phyloP scores from a whole-genome alignment of 2,797 vertebrate species.

The Cirrhinus molitorella region DNA sequence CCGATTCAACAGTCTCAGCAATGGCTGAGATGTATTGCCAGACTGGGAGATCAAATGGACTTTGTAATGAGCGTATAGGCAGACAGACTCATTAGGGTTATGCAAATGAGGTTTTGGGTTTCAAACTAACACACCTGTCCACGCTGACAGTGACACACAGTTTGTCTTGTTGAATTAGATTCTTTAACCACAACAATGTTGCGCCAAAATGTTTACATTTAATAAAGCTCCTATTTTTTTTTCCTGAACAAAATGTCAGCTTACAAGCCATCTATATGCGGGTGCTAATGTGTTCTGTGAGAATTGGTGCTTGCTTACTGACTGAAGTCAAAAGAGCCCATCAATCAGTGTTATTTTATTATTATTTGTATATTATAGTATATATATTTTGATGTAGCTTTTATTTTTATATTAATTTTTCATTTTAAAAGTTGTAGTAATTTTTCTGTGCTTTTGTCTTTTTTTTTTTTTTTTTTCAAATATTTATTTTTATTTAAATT shows the following conservation, averaged over 20 bases:
- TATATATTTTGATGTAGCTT: neutral
- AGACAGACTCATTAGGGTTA: conserved; percentile 41
- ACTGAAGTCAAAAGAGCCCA: neutral
- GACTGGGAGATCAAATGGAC: conserved; percentile 44
- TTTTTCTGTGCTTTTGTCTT: neutral
- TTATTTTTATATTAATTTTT: neutral
- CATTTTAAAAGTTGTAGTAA: neutral
- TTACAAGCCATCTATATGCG: neutral
- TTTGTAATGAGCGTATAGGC: conserved; percentile 30
- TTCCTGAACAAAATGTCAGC: conserved; percentile 10
- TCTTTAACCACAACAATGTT: neutral
- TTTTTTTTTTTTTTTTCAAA: no score
- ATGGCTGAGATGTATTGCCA: neutral
- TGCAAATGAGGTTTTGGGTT: neutral
- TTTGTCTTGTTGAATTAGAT: neutral
- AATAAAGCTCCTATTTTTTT: neutral
- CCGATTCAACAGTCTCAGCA: conserved; percentile 2
- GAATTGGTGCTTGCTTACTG: neutral
- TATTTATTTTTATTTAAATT: no score
- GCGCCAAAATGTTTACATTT: neutral
- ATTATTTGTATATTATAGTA: neutral
- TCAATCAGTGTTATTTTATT: neutral
- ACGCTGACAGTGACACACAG: neutral
- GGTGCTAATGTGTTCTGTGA: neutral
- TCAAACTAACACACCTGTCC: conserved; percentile 14